A percentile compares a stretch with the other conserved stretches of the same genome.
Evolutionary conservation across 2,888 invertebrate species (phyloP).

Genomic region (Eilema caniola): DNA sequence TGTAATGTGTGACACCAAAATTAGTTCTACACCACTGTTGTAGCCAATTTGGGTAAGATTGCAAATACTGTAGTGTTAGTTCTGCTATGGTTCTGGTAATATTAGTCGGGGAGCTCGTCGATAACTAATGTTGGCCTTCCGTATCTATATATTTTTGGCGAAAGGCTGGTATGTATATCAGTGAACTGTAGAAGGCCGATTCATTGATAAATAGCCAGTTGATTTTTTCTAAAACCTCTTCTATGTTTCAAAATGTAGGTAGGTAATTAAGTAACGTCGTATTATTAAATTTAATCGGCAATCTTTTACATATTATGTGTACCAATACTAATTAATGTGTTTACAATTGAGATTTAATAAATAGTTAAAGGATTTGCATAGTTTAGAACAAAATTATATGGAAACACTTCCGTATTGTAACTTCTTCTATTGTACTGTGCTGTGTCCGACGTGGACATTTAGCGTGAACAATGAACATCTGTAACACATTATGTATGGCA

Average conservation of each 20-base stretch:
- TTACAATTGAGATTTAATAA: too few relatives aligned
- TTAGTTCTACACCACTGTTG: too few relatives aligned
- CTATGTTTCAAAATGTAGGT: background rate
- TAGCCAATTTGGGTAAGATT: too few relatives aligned
- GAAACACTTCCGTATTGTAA: background rate
- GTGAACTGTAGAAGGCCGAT: background rate
- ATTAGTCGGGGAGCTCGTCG: background rate
- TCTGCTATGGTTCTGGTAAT: background rate
- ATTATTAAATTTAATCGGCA: too few relatives aligned
- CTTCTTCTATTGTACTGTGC: background rate
- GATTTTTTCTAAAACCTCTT: conserved; percentile 1
- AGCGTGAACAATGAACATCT: background rate
- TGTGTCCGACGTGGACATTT: background rate
- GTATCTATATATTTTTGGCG: background rate
- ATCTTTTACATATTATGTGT: too few relatives aligned
- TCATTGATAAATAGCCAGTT: background rate
- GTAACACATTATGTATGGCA: background rate
- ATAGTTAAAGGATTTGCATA: too few relatives aligned
- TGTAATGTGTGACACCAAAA: too few relatives aligned
- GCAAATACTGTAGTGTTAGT: background rate
- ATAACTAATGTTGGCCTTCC: background rate
- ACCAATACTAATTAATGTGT: too few relatives aligned
- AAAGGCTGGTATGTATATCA: background rate
- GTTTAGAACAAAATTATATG: background rate
- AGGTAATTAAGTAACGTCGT: background rate